A percentile compares a stretch with the other conserved stretches of the same genome.
Conservation (phyloP, 2,797 vertebrate species). For the Ficedula albicollis region DNA sequence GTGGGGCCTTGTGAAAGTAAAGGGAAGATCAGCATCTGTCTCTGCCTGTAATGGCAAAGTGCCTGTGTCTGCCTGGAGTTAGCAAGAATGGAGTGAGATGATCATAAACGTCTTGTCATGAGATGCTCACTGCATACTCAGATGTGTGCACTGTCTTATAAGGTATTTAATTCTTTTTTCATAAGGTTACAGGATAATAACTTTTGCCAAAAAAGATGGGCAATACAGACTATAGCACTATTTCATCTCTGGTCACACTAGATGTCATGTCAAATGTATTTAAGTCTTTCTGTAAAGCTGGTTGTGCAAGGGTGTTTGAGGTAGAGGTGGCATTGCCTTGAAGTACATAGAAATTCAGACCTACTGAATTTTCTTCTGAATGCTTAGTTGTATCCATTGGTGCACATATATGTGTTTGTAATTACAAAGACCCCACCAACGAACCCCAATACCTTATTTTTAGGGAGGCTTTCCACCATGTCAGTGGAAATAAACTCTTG, state of each 20-base stretch:
- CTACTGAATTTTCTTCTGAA: background rate
- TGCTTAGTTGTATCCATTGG: background rate
- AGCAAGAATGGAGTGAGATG: background rate
- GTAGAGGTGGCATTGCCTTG: background rate
- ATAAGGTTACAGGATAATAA: background rate
- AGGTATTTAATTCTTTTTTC: background rate
- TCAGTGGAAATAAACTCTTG: background rate
- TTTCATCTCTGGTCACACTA: background rate
- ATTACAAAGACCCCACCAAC: background rate
- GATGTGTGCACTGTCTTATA: background rate
- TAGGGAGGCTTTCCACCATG: background rate
- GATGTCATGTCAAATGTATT: background rate
- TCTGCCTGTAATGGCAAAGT: background rate
- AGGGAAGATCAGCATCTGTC: background rate
- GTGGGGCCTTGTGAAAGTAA: background rate
- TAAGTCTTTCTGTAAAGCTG: background rate
- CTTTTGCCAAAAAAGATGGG: background rate
- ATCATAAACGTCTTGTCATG: background rate
- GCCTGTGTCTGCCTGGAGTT: background rate
- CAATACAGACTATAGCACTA: background rate
- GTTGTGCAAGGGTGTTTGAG: background rate
- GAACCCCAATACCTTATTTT: background rate
- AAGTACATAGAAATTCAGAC: background rate
- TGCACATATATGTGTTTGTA: background rate
- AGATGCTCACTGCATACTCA: background rate